Conservation (phyloP, 1,140 invertebrate genomes). For the Euura saliciscinereae region DNA sequence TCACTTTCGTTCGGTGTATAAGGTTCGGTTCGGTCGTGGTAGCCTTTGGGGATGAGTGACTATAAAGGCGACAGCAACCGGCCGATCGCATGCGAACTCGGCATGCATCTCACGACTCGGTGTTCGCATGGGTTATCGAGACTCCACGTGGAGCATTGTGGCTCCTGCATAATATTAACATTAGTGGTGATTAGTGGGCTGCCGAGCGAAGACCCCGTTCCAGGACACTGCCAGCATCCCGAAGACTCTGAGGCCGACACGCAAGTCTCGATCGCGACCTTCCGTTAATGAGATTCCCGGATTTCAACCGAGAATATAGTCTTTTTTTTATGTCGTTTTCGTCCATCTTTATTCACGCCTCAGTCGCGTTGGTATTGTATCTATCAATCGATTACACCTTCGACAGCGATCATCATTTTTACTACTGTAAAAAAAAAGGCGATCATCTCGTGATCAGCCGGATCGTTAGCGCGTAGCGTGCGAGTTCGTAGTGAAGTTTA, state of each 20-base stretch:
- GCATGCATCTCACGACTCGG: slow-evolving; percentile 40
- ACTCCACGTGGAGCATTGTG: slow-evolving; percentile 52
- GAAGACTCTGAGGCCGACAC: slow-evolving; percentile 34
- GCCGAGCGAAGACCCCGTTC: slow-evolving; percentile 32
- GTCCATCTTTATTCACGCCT: no score
- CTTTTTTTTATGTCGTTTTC: no score
- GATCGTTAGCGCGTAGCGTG: not conserved
- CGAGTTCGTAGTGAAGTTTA: not conserved
- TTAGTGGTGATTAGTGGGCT: slow-evolving; percentile 56
- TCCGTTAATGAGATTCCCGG: slow-evolving; percentile 44
- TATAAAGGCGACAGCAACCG: slow-evolving; percentile 26
- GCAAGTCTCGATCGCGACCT: slow-evolving; percentile 33
- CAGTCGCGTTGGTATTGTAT: no score
- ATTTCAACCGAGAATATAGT: not conserved
- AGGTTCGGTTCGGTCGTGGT: no score
- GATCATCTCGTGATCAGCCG: no score
- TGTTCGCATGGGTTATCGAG: slow-evolving; percentile 46
- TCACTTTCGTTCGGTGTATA: no score
- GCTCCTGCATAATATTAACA: slow-evolving; percentile 57
- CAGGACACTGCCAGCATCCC: slow-evolving; percentile 23
- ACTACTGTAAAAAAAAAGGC: no score
- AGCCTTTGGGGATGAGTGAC: not conserved
- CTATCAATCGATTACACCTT: no score
- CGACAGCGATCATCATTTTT: no score
- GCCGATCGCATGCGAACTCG: slow-evolving; percentile 46